A percentile compares a stretch with the other conserved stretches of the same genome.
Evolutionary conservation across 2,888 invertebrate genomes (phyloP).

Genomic region (Parnassius smintheus): DNA sequence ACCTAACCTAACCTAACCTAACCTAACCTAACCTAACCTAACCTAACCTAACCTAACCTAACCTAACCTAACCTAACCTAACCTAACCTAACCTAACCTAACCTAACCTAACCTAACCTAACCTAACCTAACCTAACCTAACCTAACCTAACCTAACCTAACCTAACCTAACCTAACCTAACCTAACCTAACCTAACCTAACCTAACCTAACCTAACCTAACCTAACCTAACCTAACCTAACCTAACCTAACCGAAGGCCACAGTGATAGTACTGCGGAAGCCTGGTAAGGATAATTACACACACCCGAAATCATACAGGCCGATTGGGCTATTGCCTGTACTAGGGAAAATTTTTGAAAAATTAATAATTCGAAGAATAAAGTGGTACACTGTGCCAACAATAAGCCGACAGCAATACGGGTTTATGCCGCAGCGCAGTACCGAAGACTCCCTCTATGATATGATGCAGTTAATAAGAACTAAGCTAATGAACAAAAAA

Average conservation of each 20-base stretch:
- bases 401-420: no score
- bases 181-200: constrained; percentile 30
- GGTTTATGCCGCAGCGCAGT: no score
- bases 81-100: constrained; percentile 32
- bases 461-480: no score
- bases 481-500: no score
- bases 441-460: no score
- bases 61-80: constrained; percentile 29
- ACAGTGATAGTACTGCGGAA: constrained; percentile 19
- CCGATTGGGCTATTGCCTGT: no score
- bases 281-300: constrained; percentile 2
- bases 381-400: no score
- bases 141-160: constrained; percentile 27
- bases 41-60: constrained; percentile 33
- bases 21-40: constrained; percentile 34
- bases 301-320: neutral
- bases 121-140: constrained; percentile 28
- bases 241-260: constrained; percentile 27
- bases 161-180: constrained; percentile 30
- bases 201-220: constrained; percentile 31
- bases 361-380: no score
- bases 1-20: constrained; percentile 33
- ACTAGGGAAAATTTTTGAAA: no score
- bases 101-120: constrained; percentile 29
- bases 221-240: constrained; percentile 29